Conservation (phyloP, 1,140 invertebrate genomes). For the Wiebesia pumilae region DNA sequence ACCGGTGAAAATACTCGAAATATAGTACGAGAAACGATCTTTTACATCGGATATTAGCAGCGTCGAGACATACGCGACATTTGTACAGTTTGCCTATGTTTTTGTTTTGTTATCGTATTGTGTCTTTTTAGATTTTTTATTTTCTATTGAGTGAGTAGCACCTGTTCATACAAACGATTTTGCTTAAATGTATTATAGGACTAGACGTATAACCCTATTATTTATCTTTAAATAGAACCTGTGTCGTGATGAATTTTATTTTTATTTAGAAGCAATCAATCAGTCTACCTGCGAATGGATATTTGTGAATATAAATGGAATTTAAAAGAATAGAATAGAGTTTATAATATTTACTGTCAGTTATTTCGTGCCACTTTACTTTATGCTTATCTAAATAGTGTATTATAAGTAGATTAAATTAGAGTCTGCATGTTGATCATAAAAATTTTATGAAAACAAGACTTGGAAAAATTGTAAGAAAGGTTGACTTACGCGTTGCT, state of each 20-base stretch:
- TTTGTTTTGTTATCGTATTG: neutral
- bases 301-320: neutral
- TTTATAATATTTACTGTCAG: too few relatives aligned
- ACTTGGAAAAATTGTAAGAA: neutral
- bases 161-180: neutral
- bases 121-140: conserved; percentile 34
- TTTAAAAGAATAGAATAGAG: too few relatives aligned
- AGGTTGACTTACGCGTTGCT: too few relatives aligned
- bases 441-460: neutral
- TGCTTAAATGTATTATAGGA: conserved; percentile 37
- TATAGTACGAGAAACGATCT: conserved; percentile 47
- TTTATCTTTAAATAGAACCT: neutral
- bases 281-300: neutral
- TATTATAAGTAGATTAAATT: too few relatives aligned
- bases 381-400: too few relatives aligned
- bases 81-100: conserved; percentile 8
- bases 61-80: neutral
- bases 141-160: neutral
- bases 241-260: conserved; percentile 30
- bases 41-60: conserved; percentile 44
- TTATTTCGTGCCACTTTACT: too few relatives aligned
- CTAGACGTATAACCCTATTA: conserved; percentile 18
- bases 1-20: conserved; percentile 27
- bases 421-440: too few relatives aligned
- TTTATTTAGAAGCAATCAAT: conserved; percentile 26